phyloP scores from a whole-genome alignment of 2,113 vertebrate species.

The Chloebia gouldiae region DNA sequence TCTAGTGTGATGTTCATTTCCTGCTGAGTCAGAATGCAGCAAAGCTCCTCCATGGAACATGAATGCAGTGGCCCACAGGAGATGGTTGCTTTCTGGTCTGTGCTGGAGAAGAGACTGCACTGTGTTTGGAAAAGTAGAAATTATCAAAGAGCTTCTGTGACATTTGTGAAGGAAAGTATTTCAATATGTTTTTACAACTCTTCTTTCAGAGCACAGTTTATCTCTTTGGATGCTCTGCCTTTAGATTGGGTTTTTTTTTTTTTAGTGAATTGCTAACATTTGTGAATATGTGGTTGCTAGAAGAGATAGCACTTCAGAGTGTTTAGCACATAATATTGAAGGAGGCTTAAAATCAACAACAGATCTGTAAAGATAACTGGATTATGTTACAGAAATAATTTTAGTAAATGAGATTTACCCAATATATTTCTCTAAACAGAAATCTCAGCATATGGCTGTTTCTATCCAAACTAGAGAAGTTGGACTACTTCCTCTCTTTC shows the following conservation, averaged over 20 bases:
- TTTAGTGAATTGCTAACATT: constrained; percentile 17
- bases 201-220: neutral
- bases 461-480: neutral
- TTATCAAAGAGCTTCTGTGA: neutral
- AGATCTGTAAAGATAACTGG: constrained; percentile 17
- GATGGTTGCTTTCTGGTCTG: neutral
- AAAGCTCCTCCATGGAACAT: neutral
- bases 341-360: constrained; percentile 28
- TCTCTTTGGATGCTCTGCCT: neutral
- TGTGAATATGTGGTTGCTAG: constrained; percentile 16
- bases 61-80: neutral
- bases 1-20: neutral
- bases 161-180: constrained; percentile 38
- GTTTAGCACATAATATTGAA: constrained; percentile 26
- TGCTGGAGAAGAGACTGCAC: neutral
- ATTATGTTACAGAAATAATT: constrained; percentile 12
- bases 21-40: constrained; percentile 44
- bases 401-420: neutral
- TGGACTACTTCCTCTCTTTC: neutral
- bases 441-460: constrained; percentile 19
- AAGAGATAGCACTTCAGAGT: neutral
- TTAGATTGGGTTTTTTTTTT: neutral
- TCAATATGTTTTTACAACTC: neutral
- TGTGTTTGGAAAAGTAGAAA: constrained; percentile 17
- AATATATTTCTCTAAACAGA: neutral